Conservation (phyloP, 2,113 vertebrate species). For the Clarias batrachus region DNA sequence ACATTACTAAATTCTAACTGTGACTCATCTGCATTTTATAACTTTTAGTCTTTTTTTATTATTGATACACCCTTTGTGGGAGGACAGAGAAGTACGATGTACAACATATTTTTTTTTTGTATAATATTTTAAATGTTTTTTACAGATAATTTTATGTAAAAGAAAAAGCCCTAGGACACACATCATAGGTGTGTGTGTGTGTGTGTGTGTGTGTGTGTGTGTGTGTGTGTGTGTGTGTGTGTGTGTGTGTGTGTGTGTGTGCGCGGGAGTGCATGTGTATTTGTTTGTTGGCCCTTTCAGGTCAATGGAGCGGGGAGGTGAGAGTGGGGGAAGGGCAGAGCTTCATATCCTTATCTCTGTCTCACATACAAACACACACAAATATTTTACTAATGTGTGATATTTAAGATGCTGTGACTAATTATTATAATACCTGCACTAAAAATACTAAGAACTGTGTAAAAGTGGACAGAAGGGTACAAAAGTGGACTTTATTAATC, state of each 20-base stretch:
- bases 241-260: not conserved
- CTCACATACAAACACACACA: not conserved
- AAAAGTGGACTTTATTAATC: not conserved
- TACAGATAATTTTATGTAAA: not conserved
- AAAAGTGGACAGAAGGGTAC: too few relatives aligned
- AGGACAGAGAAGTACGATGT: not conserved
- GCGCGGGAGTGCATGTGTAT: not conserved
- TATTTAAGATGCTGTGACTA: not conserved
- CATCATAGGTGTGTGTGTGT: too few relatives aligned
- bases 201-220: too few relatives aligned
- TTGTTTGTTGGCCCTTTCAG: conserved; percentile 10
- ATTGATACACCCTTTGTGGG: not conserved
- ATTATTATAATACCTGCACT: too few relatives aligned
- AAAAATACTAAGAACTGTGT: too few relatives aligned
- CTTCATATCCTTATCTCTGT: not conserved
- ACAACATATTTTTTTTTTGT: not conserved
- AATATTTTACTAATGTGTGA: not conserved
- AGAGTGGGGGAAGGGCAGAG: conserved; percentile 13
- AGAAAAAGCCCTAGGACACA: not conserved
- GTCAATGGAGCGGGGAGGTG: conserved; percentile 31
- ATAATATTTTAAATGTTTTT: too few relatives aligned
- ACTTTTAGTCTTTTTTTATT: not conserved
- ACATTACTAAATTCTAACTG: not conserved
- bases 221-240: not conserved
- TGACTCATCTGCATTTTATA: not conserved